Evolutionary conservation across 2,113 vertebrate species (phyloP).

Genomic region (Muntiacus muntjak): DNA sequence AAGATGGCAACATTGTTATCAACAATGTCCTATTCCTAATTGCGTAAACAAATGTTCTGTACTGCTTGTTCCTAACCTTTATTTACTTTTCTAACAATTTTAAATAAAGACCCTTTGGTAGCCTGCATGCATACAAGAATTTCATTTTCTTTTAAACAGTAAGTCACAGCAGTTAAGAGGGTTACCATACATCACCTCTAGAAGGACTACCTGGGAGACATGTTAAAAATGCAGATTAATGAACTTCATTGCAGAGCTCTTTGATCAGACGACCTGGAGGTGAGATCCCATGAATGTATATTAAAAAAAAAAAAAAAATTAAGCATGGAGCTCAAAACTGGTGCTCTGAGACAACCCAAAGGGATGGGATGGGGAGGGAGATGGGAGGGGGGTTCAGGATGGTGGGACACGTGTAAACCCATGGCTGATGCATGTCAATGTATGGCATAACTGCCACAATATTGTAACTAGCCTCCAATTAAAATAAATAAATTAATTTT

Average conservation of each 20-base stretch:
- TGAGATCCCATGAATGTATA: background rate
- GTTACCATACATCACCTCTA: background rate
- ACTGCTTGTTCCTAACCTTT: background rate
- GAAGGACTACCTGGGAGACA: background rate
- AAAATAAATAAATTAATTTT: background rate
- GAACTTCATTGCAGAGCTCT: background rate
- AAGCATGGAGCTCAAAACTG: background rate
- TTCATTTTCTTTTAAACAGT: background rate
- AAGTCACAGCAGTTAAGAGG: background rate
- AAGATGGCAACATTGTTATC: background rate
- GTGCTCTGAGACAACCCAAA: background rate
- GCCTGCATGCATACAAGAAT: too few species aligned
- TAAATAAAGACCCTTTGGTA: background rate
- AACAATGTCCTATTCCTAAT: background rate
- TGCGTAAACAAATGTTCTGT: background rate
- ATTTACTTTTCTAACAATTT: background rate
- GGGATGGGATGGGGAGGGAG: background rate
- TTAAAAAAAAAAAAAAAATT: background rate
- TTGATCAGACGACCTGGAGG: background rate
- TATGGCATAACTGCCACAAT: background rate
- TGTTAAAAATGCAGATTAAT: background rate
- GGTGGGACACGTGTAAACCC: background rate
- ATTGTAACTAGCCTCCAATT: background rate
- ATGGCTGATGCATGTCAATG: background rate
- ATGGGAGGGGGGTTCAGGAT: background rate